A percentile compares a stretch with the other conserved stretches of the same genome.
Evolutionary conservation across 2,113 vertebrate species (phyloP).

Genomic region (Callaeas wilsoni): DNA sequence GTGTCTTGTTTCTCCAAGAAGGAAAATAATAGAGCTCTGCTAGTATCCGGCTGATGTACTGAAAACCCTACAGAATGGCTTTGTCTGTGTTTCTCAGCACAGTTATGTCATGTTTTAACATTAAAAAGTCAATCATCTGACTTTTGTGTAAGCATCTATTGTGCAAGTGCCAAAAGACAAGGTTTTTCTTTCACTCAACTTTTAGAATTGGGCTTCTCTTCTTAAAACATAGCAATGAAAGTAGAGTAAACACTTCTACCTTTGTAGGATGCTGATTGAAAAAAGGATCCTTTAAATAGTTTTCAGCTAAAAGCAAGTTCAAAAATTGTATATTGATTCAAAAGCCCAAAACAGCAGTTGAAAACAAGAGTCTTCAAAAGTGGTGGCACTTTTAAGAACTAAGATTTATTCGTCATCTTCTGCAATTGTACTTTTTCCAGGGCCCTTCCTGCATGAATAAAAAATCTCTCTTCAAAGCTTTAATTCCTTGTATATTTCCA

Average conservation of each 20-base stretch:
- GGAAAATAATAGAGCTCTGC: neutral
- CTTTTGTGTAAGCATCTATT: neutral
- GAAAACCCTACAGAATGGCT: neutral
- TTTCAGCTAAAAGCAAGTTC: constrained; percentile 26
- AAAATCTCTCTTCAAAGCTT: constrained; percentile 37
- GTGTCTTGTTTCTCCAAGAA: neutral
- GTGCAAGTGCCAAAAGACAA: neutral
- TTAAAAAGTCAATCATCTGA: neutral
- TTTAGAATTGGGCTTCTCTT: neutral
- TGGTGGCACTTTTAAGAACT: constrained; percentile 31
- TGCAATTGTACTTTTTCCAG: constrained; percentile 18
- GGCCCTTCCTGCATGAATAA: constrained; percentile 42
- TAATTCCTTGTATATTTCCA: constrained; percentile 9
- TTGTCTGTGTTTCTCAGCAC: neutral
- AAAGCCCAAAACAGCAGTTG: neutral
- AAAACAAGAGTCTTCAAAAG: neutral
- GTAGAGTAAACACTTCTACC: neutral
- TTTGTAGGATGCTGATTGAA: neutral
- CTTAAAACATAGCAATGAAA: neutral
- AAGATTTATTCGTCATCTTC: constrained; percentile 39
- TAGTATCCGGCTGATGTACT: neutral
- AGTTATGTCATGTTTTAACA: neutral
- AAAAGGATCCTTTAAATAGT: neutral
- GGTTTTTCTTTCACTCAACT: neutral
- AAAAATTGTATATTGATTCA: constrained; percentile 39